Evolutionary conservation across 2,888 invertebrate species (phyloP).

Genomic region (Tipula confusa): DNA sequence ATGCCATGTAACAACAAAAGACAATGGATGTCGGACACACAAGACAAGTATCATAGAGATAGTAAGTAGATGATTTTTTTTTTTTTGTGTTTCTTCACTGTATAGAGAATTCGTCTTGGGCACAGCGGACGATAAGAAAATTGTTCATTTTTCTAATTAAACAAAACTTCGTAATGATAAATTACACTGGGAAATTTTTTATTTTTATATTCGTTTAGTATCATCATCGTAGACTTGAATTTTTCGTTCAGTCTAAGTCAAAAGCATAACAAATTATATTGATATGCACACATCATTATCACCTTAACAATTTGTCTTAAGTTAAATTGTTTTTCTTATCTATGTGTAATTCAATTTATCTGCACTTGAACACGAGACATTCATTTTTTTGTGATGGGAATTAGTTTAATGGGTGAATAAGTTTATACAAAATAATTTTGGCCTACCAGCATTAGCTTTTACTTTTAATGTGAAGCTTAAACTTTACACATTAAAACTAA

Average conservation of each 20-base stretch:
- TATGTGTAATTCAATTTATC: no score
- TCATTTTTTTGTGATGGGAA: no score
- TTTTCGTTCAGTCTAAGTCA: background rate
- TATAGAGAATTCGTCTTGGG: background rate
- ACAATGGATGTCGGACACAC: background rate
- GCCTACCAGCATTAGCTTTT: no score
- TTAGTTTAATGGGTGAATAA: no score
- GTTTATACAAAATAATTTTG: no score
- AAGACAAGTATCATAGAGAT: background rate
- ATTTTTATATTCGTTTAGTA: background rate
- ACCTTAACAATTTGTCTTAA: background rate
- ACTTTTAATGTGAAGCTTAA: no score
- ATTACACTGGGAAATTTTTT: background rate
- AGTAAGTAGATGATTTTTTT: background rate
- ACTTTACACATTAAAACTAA: no score
- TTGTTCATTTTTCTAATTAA: background rate
- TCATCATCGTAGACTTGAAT: background rate
- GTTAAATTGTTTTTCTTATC: no score
- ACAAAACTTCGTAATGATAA: background rate
- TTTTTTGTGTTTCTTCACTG: background rate
- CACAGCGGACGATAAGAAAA: background rate
- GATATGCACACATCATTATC: background rate
- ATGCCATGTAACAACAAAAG: background rate
- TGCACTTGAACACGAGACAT: no score
- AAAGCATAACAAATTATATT: background rate